Evolutionary conservation across 2,797 vertebrate genomes (phyloP).

Genomic region (Tenualosa ilisha): DNA sequence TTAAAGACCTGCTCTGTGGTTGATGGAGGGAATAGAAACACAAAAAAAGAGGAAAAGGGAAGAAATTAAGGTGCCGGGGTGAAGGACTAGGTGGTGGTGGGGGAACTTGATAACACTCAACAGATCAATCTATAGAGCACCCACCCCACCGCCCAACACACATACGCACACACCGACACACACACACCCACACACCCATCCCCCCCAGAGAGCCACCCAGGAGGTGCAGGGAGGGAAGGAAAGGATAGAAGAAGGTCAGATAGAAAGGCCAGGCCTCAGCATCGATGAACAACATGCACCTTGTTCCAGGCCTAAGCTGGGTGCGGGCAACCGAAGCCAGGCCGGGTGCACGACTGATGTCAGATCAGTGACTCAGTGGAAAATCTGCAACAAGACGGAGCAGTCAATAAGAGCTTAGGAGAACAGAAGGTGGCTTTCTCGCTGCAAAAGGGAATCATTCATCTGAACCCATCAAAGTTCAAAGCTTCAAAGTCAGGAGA

Average conservation of each 20-base stretch:
- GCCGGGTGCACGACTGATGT: conserved; percentile 79
- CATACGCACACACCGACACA: too few relatives aligned
- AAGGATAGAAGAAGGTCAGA: conserved; percentile 74
- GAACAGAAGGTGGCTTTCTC: conserved; percentile 43
- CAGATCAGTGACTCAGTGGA: conserved; percentile 75
- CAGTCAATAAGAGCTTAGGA: conserved; percentile 78
- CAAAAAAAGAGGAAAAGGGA: conserved; percentile 53
- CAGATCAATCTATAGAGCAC: conserved; percentile 74
- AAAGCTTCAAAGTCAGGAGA: neutral
- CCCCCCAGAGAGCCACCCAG: conserved; percentile 68
- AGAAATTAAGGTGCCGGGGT: conserved; percentile 58
- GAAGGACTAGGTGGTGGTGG: conserved; percentile 33
- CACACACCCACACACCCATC: too few relatives aligned
- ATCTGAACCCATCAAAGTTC: neutral
- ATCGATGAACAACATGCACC: conserved; percentile 77
- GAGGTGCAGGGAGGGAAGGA: conserved; percentile 61
- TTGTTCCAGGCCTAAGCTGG: conserved; percentile 82
- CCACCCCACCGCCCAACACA: conserved; percentile 56
- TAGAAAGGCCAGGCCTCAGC: conserved; percentile 73
- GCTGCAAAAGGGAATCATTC: neutral
- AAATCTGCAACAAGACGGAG: conserved; percentile 64
- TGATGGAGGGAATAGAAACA: conserved; percentile 56
- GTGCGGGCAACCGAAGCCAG: conserved; percentile 81
- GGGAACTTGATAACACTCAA: conserved; percentile 80
- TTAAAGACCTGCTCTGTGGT: conserved; percentile 81